Evolutionary conservation across 2,797 vertebrate species (phyloP).

Genomic region (Balearica regulorum): DNA sequence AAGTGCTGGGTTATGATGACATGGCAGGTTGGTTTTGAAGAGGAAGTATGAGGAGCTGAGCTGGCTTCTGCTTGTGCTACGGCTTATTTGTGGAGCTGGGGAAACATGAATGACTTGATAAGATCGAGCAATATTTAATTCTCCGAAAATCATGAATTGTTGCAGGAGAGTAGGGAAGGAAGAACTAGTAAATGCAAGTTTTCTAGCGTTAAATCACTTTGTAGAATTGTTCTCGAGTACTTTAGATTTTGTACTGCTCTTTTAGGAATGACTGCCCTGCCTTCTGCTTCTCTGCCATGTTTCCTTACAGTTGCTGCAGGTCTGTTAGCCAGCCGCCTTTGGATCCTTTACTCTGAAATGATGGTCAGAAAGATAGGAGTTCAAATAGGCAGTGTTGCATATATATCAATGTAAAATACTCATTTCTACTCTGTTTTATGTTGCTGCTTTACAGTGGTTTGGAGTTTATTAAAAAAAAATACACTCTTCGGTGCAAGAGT

Average conservation of each 20-base stretch:
- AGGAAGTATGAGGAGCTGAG: constrained; percentile 42
- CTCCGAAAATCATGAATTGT: background rate
- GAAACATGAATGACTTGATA: background rate
- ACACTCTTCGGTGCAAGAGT: background rate
- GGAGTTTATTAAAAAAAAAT: background rate
- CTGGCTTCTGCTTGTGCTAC: background rate
- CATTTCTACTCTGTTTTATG: rapidly evolving
- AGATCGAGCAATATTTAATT: background rate
- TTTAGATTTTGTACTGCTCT: background rate
- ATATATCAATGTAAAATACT: rapidly evolving
- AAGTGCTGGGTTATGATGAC: constrained; percentile 30
- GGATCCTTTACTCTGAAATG: background rate
- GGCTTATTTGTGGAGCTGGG: background rate
- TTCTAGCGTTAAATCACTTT: rapidly evolving
- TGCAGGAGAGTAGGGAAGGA: background rate
- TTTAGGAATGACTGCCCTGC: background rate
- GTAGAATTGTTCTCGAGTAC: background rate
- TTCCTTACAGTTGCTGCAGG: background rate
- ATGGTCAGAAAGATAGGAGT: background rate
- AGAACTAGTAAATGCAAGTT: background rate
- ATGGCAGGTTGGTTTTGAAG: constrained; percentile 10
- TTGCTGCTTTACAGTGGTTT: background rate
- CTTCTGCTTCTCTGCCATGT: background rate
- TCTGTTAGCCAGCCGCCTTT: background rate
- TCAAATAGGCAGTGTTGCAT: background rate